Evolutionary conservation across 2,113 vertebrate species (phyloP).

Genomic region (Leucosticte australis): DNA sequence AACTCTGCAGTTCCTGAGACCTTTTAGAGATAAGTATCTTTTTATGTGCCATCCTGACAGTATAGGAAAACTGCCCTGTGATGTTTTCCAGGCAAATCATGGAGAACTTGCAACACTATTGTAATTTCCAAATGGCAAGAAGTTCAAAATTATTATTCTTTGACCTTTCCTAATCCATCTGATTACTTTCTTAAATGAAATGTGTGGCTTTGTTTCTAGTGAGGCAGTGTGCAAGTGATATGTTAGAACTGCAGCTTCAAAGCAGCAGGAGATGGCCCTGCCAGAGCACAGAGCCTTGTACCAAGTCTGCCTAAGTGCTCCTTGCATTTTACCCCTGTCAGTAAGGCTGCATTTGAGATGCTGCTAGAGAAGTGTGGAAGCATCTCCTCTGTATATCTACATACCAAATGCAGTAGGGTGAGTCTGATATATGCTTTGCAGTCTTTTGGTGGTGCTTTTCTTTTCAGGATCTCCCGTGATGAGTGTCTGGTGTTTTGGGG

Average conservation of each 20-base stretch:
- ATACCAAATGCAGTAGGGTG: neutral
- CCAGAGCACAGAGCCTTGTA: neutral
- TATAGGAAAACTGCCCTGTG: neutral
- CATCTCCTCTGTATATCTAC: neutral
- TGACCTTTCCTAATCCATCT: neutral
- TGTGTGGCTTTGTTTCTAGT: neutral
- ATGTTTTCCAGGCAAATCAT: neutral
- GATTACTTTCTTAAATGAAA: neutral
- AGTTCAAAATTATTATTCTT: neutral
- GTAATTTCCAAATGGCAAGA: neutral
- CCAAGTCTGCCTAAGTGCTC: neutral
- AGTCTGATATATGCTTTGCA: neutral
- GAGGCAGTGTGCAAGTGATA: neutral
- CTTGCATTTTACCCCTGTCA: neutral
- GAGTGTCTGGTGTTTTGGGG: neutral
- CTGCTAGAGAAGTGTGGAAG: neutral
- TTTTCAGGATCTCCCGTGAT: neutral
- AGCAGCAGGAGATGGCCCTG: neutral
- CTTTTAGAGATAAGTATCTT: neutral
- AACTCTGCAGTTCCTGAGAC: neutral
- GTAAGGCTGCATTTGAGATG: neutral
- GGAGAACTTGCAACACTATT: rapidly evolving
- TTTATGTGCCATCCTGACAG: neutral
- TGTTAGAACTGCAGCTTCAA: neutral
- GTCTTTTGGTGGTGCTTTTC: neutral